Evolutionary conservation across 1,140 invertebrate genomes (phyloP), one percentile per base, ranked within the genome.

Genomic region (Andricus grossulariae): DNA sequence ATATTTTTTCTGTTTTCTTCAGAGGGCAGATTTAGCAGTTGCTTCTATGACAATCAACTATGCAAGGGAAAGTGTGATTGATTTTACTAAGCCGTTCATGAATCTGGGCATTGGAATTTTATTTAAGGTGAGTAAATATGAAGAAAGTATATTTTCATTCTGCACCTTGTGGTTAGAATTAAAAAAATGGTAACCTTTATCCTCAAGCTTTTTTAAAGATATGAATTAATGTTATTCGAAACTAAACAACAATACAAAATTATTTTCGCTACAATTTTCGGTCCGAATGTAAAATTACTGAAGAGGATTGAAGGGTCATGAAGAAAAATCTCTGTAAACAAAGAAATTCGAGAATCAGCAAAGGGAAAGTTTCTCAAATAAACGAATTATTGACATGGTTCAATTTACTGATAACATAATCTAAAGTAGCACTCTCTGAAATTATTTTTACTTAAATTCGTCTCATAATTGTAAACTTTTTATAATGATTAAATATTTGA

Each of bases 21-120:
- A 96, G 96, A 95, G 95, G 90, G 97, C 97, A 0, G 97, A 98
- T 88, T 92, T 98, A 79, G 97, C 97, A 1, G 96, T 98, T 1
- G 97, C 96, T 0, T 97, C 97, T 0, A 97, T 98, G 95, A 98
- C 97, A 0, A 98, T 98, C 76, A 98, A 97, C 88, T 98, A 97
- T 88, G 97, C 97, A 0, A 90, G 97, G 45, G 97, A 98, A 89
- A 97, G 96, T 84, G 97, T 98, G n/a, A 98, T 98, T 39, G 97
- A 98, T 89, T 98, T 98, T 89, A 98, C 97, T 0, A 98, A 98
- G 86, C 97, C 97, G 2, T 98, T 97, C 89, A 97, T 97, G 95
- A 97, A 97, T 86, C 92, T 97, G 10, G 96, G 96, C 6, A 97
- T 97, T 73, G 95, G 96, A n/a, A 97, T 97, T 84, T 88, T 97